phyloP scores from a whole-genome alignment of 2,113 vertebrate genomes.

The Arothron firmamentum region DNA sequence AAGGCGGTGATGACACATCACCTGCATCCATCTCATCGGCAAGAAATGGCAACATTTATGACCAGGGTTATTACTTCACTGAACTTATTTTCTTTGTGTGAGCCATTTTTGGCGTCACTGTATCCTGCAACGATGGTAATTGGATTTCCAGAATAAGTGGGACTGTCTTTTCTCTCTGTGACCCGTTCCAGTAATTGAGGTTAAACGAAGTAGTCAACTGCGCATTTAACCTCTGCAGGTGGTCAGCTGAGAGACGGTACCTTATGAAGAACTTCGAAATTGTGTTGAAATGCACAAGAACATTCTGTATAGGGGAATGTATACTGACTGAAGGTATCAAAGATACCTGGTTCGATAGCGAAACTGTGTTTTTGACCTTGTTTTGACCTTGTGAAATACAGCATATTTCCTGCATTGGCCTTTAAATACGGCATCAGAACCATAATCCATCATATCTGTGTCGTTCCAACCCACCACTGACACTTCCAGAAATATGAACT shows the following conservation, averaged over 20 bases:
- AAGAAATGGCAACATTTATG: conserved; percentile 41
- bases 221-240: conserved; percentile 59
- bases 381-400: no score
- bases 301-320: no score
- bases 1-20: conserved; percentile 22
- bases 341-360: no score
- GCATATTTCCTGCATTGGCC: no score
- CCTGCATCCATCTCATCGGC: conserved; percentile 25
- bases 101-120: conserved; percentile 53
- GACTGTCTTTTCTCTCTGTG: conserved; percentile 57
- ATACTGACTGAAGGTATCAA: no score
- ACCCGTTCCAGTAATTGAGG: conserved; percentile 63
- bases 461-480: no score
- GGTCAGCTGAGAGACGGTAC: conserved; percentile 27
- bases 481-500: no score
- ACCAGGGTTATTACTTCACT: conserved; percentile 36
- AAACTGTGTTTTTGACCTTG: no score
- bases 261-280: conserved; percentile 20
- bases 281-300: not conserved
- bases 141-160: conserved; percentile 68
- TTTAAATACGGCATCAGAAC: no score
- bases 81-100: conserved; percentile 50
- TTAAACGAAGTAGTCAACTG: conserved; percentile 69
- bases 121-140: conserved; percentile 67
- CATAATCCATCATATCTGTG: no score